Evolutionary conservation across 2,888 invertebrate species (phyloP).

Genomic region (Mechanitis messenoides): DNA sequence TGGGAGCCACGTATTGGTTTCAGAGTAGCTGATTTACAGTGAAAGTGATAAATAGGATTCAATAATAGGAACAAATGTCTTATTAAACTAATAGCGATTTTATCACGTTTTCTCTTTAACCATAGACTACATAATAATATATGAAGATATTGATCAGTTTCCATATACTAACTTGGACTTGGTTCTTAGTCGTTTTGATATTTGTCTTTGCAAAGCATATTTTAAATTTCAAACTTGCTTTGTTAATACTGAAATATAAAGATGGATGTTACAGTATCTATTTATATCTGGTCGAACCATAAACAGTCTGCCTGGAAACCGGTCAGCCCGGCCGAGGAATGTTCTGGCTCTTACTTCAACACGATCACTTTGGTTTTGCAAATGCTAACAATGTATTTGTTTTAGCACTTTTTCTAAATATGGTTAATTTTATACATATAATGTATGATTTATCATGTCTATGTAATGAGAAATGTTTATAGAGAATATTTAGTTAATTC

Average conservation of each 20-base stretch:
- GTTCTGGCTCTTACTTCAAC: conserved; percentile 63
- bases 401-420: conserved; percentile 33
- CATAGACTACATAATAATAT: conserved; percentile 16
- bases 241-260: conserved; percentile 54
- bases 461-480: neutral
- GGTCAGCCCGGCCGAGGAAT: conserved; percentile 66
- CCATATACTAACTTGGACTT: conserved; percentile 43
- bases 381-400: conserved; percentile 61
- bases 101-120: conserved; percentile 26
- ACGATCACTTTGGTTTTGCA: conserved; percentile 51
- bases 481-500: conserved; percentile 1
- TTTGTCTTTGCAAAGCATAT: conserved; percentile 10
- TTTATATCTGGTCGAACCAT: conserved; percentile 72
- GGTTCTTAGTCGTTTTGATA: conserved; percentile 36
- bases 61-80: conserved; percentile 15
- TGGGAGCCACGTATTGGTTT: neutral
- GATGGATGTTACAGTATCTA: conserved; percentile 70
- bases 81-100: conserved; percentile 35
- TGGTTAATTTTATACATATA: neutral
- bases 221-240: conserved; percentile 17
- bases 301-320: conserved; percentile 66
- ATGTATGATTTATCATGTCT: neutral
- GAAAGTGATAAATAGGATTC: conserved; percentile 47
- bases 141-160: conserved; percentile 38
- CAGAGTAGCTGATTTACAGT: conserved; percentile 33